Conservation (phyloP, 2,888 invertebrate species). For the Papilio protenor region DNA sequence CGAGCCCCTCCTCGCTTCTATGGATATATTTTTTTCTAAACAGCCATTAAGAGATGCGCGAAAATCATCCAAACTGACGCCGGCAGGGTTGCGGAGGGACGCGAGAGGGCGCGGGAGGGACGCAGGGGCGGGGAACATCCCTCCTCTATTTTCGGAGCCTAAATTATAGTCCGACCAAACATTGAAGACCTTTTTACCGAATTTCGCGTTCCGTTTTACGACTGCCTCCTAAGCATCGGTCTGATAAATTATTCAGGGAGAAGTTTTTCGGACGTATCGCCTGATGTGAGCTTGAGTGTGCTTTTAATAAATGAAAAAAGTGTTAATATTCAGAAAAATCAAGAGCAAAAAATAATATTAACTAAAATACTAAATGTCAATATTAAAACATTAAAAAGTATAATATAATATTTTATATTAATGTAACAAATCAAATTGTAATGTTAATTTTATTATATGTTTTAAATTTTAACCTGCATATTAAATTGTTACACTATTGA, state of each 20-base stretch:
- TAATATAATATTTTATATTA: too few relatives aligned
- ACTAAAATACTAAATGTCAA: neutral
- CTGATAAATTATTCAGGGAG: constrained; percentile 77
- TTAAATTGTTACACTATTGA: neutral
- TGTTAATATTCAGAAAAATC: neutral
- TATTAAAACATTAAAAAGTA: too few relatives aligned
- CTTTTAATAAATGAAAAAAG: constrained; percentile 37
- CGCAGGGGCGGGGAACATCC: constrained; percentile 58
- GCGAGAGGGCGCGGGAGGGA: constrained; percentile 34
- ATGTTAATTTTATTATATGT: neutral
- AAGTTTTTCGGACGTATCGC: constrained; percentile 58
- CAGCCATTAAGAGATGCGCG: constrained; percentile 69
- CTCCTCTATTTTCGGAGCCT: constrained; percentile 80
- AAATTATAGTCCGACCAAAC: constrained; percentile 81
- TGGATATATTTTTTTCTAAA: constrained; percentile 68
- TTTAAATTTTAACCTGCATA: neutral
- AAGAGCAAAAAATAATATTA: neutral
- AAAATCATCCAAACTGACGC: constrained; percentile 73
- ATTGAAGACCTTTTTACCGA: constrained; percentile 82
- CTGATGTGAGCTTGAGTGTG: constrained; percentile 60
- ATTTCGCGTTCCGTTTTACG: constrained; percentile 80
- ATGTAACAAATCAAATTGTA: too few relatives aligned
- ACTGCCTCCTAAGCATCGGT: constrained; percentile 73
- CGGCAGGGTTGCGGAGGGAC: constrained; percentile 55
- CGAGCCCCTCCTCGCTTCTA: constrained; percentile 38